A percentile compares a stretch with the other conserved stretches of the same genome.
Conservation (phyloP, 2,113 vertebrate species). For the Malurus elegans region DNA sequence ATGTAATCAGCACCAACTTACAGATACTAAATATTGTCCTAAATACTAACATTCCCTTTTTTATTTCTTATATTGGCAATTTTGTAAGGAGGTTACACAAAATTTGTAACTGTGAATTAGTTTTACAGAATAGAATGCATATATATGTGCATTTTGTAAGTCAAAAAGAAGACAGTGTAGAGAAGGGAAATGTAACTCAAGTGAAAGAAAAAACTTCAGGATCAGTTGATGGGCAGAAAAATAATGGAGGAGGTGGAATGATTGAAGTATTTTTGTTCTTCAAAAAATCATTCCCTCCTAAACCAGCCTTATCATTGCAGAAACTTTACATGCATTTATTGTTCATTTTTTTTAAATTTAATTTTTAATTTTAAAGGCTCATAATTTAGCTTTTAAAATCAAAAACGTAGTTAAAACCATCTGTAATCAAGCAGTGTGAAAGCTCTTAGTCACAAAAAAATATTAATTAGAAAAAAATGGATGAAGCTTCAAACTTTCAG, state of each 20-base stretch:
- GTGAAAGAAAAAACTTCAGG: not conserved
- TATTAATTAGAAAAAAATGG: not conserved
- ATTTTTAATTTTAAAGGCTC: not conserved
- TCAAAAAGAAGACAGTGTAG: not conserved
- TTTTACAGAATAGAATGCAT: not conserved
- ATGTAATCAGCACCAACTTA: not conserved
- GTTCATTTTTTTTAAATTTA: not conserved
- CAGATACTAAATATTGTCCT: not conserved
- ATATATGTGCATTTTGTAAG: not conserved
- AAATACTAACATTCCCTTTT: not conserved
- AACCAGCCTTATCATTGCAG: not conserved
- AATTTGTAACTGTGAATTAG: not conserved
- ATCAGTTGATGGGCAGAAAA: not conserved
- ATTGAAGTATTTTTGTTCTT: not conserved
- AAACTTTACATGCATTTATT: not conserved
- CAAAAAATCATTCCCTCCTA: not conserved
- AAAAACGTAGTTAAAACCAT: not conserved
- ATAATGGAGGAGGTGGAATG: not conserved
- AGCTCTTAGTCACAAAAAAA: not conserved
- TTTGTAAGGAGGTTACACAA: not conserved
- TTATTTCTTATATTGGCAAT: not conserved
- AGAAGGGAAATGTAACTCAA: not conserved
- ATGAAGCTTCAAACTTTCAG: not conserved
- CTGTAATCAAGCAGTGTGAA: not conserved
- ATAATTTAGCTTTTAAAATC: constrained; percentile 6